Evolutionary conservation across 1,140 invertebrate species (phyloP).

Genomic region (Zaprionus davidi): DNA sequence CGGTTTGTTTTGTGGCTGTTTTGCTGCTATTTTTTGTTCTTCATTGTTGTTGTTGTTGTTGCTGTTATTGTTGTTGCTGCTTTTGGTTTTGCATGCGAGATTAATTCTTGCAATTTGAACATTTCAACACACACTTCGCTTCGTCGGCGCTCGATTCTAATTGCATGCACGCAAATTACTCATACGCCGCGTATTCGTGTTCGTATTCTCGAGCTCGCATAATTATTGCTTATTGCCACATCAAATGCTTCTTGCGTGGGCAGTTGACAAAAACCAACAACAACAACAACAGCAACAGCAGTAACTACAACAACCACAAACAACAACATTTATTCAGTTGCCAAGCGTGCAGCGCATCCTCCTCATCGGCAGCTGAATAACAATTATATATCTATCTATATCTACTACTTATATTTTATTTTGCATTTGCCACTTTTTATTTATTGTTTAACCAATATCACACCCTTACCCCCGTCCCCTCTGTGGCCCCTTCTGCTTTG

Average conservation of each 20-base stretch:
- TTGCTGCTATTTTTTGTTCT: slow-evolving; percentile 1
- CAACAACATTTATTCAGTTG: slow-evolving; percentile 45
- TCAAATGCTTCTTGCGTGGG: slow-evolving; percentile 61
- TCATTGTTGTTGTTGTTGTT: slow-evolving; percentile 27
- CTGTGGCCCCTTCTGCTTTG: slow-evolving; percentile 14
- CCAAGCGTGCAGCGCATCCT: slow-evolving; percentile 70
- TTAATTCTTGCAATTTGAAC: slow-evolving; percentile 75
- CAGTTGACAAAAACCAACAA: slow-evolving; percentile 42
- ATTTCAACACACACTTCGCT: slow-evolving; percentile 70
- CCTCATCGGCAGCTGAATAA: slow-evolving; percentile 66
- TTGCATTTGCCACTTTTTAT: slow-evolving; percentile 60
- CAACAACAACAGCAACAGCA: slow-evolving; percentile 23
- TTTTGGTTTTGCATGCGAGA: slow-evolving; percentile 47
- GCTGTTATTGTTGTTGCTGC: slow-evolving; percentile 28
- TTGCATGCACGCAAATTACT: slow-evolving; percentile 75
- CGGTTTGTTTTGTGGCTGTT: slow-evolving; percentile 47
- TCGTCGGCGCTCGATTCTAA: slow-evolving; percentile 71
- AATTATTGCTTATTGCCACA: slow-evolving; percentile 69
- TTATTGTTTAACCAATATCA: slow-evolving; percentile 78
- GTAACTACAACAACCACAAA: background rate
- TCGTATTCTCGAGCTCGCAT: slow-evolving; percentile 52
- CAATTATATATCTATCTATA: slow-evolving; percentile 56
- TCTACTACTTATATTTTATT: slow-evolving; percentile 23
- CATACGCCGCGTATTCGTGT: slow-evolving; percentile 72
- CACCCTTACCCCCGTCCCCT: background rate